phyloP scores from a whole-genome alignment of 2,113 vertebrate species.

The Nycticryphes semicollaris region DNA sequence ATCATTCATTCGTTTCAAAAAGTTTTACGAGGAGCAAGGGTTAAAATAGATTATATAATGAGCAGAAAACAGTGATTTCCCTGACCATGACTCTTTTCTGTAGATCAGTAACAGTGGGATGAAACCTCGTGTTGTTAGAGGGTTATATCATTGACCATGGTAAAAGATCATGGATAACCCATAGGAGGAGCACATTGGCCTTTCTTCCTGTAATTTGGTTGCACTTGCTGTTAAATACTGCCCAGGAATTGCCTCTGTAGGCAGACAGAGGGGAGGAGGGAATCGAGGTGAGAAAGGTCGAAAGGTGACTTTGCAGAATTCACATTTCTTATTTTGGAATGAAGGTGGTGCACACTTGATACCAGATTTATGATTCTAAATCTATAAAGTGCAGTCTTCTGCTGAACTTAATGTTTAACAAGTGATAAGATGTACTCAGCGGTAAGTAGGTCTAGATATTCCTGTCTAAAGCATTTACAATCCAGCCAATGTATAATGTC shows the following conservation, averaged over 20 bases:
- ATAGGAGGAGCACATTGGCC: background rate
- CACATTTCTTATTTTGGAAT: background rate
- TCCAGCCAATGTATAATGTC: background rate
- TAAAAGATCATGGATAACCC: background rate
- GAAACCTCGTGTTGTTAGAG: background rate
- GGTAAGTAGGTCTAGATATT: background rate
- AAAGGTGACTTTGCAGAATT: background rate
- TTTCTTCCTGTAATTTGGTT: background rate
- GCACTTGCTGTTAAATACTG: background rate
- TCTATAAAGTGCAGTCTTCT: background rate
- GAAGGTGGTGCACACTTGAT: background rate
- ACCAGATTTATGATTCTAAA: background rate
- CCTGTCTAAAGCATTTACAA: background rate
- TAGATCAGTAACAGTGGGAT: slow-evolving; percentile 40
- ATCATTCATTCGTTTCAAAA: background rate
- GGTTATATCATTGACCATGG: slow-evolving; percentile 12
- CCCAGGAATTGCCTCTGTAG: background rate
- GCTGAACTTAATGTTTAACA: slow-evolving; percentile 35
- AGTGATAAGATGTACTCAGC: background rate
- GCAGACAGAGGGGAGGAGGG: background rate
- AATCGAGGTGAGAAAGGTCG: fast-evolving
- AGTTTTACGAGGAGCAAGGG: background rate
- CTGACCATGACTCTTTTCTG: background rate
- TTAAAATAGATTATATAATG: background rate
- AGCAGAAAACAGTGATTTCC: background rate